These are phyloP conservation scores for Eupithecia vulgata DNA, from an alignment of 2,888 invertebrate species.

Conservation along the genomic window DNA sequence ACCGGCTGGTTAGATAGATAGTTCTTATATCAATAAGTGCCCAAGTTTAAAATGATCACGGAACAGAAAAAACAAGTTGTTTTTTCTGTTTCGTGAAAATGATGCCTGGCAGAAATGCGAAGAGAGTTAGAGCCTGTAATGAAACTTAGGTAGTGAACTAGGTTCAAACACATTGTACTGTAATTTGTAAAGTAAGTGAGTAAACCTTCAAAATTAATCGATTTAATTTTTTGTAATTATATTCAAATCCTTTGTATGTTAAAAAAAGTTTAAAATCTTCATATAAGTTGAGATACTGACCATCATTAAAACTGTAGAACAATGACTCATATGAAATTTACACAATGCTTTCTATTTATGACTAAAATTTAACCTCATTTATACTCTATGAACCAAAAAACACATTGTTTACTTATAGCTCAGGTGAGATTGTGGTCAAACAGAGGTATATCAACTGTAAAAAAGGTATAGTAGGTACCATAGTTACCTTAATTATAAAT, in stretches of 20 bases:
- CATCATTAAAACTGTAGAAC: not conserved
- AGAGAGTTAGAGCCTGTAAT: not conserved
- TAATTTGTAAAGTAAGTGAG: not conserved
- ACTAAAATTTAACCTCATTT: not conserved
- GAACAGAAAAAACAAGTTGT: too few species aligned
- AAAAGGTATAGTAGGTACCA: too few species aligned
- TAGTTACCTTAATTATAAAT: too few species aligned
- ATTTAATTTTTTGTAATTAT: too few species aligned
- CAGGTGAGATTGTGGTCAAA: too few species aligned
- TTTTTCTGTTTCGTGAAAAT: too few species aligned
- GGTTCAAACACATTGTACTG: not conserved
- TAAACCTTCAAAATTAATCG: too few species aligned
- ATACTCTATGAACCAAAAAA: not conserved
- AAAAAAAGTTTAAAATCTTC: not conserved
- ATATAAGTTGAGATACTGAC: not conserved
- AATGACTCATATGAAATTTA: not conserved
- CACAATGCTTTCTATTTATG: not conserved
- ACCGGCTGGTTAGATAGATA: not conserved
- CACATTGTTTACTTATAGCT: too few species aligned
- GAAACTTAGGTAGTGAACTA: not conserved
- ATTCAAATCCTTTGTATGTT: too few species aligned
- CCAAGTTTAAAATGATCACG: not conserved
- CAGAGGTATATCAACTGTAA: too few species aligned
- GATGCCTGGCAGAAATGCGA: too few species aligned
- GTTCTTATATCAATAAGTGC: too few species aligned